phyloP scores from a whole-genome alignment of 2,113 vertebrate species.

The Tetraodon nigroviridis region DNA sequence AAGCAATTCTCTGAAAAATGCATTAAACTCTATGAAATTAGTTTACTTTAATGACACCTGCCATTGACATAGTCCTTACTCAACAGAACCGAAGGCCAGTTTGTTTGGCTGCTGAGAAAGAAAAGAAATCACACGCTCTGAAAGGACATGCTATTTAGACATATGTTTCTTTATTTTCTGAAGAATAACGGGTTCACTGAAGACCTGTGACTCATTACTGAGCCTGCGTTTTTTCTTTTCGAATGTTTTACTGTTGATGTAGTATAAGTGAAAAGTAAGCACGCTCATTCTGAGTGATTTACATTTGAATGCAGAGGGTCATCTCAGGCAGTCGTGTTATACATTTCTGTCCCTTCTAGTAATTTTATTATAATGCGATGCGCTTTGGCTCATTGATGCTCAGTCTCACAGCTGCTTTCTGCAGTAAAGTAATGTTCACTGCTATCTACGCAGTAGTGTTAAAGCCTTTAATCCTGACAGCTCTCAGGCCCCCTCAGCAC shows the following conservation, averaged over 20 bases:
- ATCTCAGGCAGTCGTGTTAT: neutral
- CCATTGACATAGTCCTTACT: neutral
- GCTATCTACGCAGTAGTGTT: constrained; percentile 47
- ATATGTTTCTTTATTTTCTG: neutral
- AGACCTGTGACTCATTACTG: neutral
- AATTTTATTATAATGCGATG: neutral
- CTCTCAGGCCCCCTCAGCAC: constrained; percentile 45
- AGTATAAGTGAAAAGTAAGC: too few relatives aligned
- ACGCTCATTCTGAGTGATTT: too few relatives aligned
- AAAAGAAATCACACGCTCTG: neutral
- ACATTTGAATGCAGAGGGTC: neutral
- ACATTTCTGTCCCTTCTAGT: neutral
- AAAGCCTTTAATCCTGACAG: constrained; percentile 57
- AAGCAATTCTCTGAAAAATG: neutral
- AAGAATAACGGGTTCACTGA: neutral
- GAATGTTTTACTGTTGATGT: too few relatives aligned
- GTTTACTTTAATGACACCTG: neutral
- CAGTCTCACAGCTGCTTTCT: constrained; percentile 24
- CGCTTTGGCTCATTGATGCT: neutral
- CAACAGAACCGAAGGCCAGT: neutral
- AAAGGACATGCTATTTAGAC: neutral
- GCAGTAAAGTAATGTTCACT: constrained; percentile 22
- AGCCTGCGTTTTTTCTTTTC: too few relatives aligned
- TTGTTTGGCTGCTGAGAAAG: neutral
- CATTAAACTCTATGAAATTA: neutral